Evolutionary conservation across 1,140 invertebrate species (phyloP).

Genomic region (Drosophila pseudoananassae): DNA sequence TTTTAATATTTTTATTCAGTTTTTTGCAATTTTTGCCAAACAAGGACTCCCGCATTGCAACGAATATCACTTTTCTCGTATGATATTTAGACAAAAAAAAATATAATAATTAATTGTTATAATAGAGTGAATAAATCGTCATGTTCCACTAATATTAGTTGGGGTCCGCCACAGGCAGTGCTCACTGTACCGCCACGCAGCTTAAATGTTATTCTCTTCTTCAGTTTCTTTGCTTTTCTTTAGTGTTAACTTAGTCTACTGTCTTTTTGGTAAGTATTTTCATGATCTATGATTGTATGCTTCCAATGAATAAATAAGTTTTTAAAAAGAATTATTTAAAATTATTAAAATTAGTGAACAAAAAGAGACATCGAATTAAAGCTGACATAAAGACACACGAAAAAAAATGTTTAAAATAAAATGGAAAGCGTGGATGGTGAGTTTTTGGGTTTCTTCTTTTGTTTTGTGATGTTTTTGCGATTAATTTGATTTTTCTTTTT

Average conservation of each 20-base stretch:
- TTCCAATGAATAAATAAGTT: conserved; percentile 54
- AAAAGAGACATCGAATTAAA: conserved; percentile 24
- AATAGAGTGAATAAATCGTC: conserved; percentile 20
- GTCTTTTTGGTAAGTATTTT: conserved; percentile 78
- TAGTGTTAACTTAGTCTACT: conserved; percentile 62
- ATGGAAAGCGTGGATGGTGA: conserved; percentile 12
- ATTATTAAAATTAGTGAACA: conserved; percentile 45
- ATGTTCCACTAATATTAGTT: conserved; percentile 5
- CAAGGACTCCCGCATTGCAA: conserved; percentile 27
- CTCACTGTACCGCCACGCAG: conserved; percentile 32
- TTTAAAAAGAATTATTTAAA: conserved; percentile 1
- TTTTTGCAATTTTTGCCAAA: conserved; percentile 22
- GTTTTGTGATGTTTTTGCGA: background rate
- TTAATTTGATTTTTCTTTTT: background rate
- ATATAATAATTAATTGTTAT: conserved; percentile 14
- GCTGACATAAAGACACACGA: conserved; percentile 15
- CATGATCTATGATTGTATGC: conserved; percentile 45
- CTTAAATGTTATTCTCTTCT: background rate
- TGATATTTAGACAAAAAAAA: conserved; percentile 25
- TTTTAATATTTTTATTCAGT: conserved; percentile 20
- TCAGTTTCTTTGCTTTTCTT: conserved; percentile 1
- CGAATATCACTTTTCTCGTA: conserved; percentile 38
- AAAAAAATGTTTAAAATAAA: conserved; percentile 24
- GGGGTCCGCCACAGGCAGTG: conserved; percentile 17
- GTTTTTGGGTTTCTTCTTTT: background rate